These are phyloP conservation scores for Paradoxurus hermaphroditus DNA, from an alignment of 2,113 vertebrate species.

Conservation along the genomic window DNA sequence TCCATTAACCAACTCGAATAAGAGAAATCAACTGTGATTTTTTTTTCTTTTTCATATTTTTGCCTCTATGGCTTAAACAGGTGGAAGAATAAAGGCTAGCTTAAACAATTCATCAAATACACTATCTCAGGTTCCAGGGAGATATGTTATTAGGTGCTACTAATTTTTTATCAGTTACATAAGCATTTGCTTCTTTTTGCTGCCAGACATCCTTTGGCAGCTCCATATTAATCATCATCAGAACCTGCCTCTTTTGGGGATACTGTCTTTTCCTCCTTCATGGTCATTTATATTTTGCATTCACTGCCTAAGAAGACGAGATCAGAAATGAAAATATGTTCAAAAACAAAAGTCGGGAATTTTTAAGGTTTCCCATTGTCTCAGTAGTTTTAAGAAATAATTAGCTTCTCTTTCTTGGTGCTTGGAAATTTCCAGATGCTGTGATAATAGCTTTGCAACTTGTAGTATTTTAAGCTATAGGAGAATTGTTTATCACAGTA, in stretches of 20 bases:
- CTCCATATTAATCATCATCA: constrained; percentile 52
- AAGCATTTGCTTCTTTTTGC: constrained; percentile 39
- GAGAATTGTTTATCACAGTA: constrained; percentile 33
- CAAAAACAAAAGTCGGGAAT: constrained; percentile 7
- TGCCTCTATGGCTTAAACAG: constrained; percentile 3
- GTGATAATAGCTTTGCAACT: neutral
- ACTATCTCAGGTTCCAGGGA: neutral
- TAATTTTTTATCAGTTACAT: constrained; percentile 49
- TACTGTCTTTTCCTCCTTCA: constrained; percentile 17
- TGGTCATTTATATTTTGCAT: constrained; percentile 13
- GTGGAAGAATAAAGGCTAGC: neutral
- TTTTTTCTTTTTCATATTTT: neutral
- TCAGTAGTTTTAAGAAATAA: constrained; percentile 39
- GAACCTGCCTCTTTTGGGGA: neutral
- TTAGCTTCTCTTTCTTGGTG: neutral
- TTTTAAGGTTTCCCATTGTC: constrained; percentile 29
- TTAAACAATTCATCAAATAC: constrained; percentile 30
- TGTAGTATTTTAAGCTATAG: neutral
- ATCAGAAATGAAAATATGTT: constrained; percentile 36
- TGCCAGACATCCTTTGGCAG: constrained; percentile 48
- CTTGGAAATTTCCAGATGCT: constrained; percentile 28
- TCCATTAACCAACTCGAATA: neutral
- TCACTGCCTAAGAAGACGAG: neutral
- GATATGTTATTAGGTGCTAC: neutral
- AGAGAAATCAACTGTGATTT: neutral